Evolutionary conservation across 2,797 vertebrate species (phyloP), one percentile per base, ranked within the genome.

Genomic region (Scolopax rusticola): DNA sequence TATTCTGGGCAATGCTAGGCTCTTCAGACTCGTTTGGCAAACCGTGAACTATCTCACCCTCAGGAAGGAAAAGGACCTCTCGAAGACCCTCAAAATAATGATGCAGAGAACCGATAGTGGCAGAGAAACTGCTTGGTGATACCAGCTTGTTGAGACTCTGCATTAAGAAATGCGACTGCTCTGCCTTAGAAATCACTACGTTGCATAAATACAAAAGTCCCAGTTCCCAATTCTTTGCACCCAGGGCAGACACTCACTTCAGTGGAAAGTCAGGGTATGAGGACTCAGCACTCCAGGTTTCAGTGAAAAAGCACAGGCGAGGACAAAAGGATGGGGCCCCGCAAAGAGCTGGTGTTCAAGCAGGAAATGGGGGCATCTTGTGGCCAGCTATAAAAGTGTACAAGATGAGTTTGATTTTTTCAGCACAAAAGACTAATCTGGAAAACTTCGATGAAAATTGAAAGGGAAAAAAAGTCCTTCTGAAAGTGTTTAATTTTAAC

Each of bases 301-400:
- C 17, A 19, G 38, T 4, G 54, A 43, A 56, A 87, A 85, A 38
- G 5, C 57, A 12, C 30, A 75, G 28, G 43, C 18, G 48, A 64
- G 21, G 43, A 60, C 6, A 56, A 60, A 79, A 65, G 41, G 23
- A 84, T 33, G 59, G 32, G 19, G 16, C 21, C 8, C 12, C 0
- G 3, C 1, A 4, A 60, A n/a, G 45, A 85, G 50, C 12, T 13
- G 38, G 30, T 43, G 80, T 61, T 89, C 61, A 36, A 15, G 4
- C 28, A 71, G 94, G 70, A 57, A 54, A 88, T 60, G n/a, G 90
- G 86, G 97, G 94, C 98, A 97, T 43, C 98, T 97, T 84, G 97
- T 98, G 98, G 97, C 67, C 81, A 93, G 15, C 81, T 13, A 4
- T 6, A 75, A 83, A 79, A 94, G 86, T n/a, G 84, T 28, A 17